A percentile compares a stretch with the other conserved stretches of the same genome.
These are phyloP conservation scores for Embidobia sp. DNA, from an alignment of 2,888 invertebrate genomes.

Conservation along the genomic window DNA sequence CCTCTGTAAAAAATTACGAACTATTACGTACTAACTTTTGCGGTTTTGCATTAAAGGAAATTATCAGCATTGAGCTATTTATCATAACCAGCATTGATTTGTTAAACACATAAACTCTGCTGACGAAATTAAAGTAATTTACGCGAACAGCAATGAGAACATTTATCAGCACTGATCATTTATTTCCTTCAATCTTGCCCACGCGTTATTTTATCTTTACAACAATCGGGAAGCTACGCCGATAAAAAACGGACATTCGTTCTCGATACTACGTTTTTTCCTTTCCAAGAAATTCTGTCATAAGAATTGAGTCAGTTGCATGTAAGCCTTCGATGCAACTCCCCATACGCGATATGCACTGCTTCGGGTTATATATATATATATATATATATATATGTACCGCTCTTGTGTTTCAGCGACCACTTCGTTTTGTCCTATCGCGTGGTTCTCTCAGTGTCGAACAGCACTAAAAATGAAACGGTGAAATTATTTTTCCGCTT, in stretches of 20 bases:
- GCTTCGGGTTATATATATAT: constrained; percentile 37
- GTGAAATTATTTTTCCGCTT: constrained; percentile 28
- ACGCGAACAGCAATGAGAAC: too few relatives aligned
- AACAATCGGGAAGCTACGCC: too few relatives aligned
- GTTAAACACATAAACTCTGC: too few relatives aligned
- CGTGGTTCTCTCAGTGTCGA: constrained; percentile 27
- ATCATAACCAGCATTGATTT: too few relatives aligned
- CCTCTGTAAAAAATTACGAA: too few relatives aligned
- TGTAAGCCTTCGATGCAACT: constrained; percentile 43
- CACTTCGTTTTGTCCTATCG: constrained; percentile 42
- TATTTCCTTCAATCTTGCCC: too few relatives aligned
- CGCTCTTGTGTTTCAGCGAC: constrained; percentile 53
- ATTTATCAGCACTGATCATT: too few relatives aligned
- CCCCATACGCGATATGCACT: constrained; percentile 58
- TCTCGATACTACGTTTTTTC: constrained; percentile 2
- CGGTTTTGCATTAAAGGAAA: not conserved
- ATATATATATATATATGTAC: constrained; percentile 32
- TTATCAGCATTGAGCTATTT: too few relatives aligned
- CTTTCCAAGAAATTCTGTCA: constrained; percentile 23
- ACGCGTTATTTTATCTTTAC: too few relatives aligned
- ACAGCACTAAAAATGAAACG: constrained; percentile 36
- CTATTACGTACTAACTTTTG: too few relatives aligned
- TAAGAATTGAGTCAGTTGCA: constrained; percentile 39
- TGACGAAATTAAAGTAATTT: too few relatives aligned
- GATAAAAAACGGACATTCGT: too few relatives aligned